Evolutionary conservation across 1,140 invertebrate species (phyloP).

Genomic region (Micrasema longulum): DNA sequence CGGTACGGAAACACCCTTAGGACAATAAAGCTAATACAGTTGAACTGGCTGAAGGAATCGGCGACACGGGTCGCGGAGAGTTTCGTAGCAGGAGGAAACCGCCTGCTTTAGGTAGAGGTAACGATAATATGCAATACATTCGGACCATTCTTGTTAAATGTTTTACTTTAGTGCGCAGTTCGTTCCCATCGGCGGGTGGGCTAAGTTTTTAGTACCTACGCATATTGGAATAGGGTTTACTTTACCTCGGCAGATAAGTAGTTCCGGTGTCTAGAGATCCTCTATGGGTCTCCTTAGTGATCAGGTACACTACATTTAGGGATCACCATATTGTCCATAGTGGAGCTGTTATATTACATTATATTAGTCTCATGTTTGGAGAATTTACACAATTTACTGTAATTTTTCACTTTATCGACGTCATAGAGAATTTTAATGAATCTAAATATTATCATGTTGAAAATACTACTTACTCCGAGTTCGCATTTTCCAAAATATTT

Average conservation of each 20-base stretch:
- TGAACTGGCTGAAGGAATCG: conserved; percentile 3
- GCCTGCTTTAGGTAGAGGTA: conserved; percentile 21
- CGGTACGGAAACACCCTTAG: conserved; percentile 22
- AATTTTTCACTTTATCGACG: conserved; percentile 26
- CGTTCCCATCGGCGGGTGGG: conserved; percentile 10
- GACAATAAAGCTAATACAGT: conserved; percentile 33
- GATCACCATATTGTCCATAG: conserved; percentile 5
- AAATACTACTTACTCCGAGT: too few relatives aligned
- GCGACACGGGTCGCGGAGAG: background rate
- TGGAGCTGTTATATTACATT: conserved; percentile 23
- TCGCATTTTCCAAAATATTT: conserved; percentile 38
- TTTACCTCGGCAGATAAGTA: background rate
- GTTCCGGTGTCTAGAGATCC: background rate
- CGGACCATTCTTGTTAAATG: conserved; percentile 53
- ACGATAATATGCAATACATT: conserved; percentile 53
- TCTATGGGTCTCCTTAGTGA: too few relatives aligned
- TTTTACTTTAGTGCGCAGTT: conserved; percentile 46
- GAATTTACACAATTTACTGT: conserved; percentile 16
- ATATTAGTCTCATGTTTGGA: conserved; percentile 15
- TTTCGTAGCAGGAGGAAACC: background rate
- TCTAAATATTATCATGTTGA: too few relatives aligned
- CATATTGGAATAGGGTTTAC: conserved; percentile 11
- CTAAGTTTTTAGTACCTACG: conserved; percentile 9
- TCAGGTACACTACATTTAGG: background rate
- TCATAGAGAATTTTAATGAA: conserved; percentile 38